Evolutionary conservation across 2,888 invertebrate genomes (phyloP).

Genomic region (Druceiella hillmani): DNA sequence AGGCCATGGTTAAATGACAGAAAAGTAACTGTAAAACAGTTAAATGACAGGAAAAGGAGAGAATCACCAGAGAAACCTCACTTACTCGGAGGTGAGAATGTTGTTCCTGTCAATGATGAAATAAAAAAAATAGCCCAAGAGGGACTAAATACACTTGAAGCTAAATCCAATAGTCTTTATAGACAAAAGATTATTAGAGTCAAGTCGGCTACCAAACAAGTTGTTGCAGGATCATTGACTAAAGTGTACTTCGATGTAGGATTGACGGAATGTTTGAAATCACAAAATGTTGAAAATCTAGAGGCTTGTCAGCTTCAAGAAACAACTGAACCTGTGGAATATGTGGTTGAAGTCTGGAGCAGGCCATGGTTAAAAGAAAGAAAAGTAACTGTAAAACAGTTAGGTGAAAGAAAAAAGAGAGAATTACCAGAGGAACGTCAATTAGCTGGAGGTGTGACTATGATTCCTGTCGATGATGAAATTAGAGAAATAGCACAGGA

Average conservation of each 20-base stretch:
- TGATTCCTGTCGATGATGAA: conserved; percentile 19
- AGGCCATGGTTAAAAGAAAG: conserved; percentile 8
- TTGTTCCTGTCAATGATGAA: conserved; percentile 21
- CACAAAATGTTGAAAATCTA: conserved; percentile 22
- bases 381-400: too few species aligned
- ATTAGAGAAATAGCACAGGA: conserved; percentile 5
- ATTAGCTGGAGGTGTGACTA: conserved; percentile 18
- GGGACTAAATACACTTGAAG: conserved; percentile 26
- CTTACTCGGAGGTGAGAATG: conserved; percentile 5
- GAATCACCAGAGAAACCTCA: too few species aligned
- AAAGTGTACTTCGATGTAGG: conserved; percentile 37
- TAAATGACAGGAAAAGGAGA: too few species aligned
- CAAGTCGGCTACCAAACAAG: conserved; percentile 33
- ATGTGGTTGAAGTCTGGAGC: conserved; percentile 7
- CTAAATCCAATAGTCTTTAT: conserved; percentile 16
- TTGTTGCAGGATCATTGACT: conserved; percentile 41
- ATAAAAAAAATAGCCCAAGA: conserved; percentile 29
- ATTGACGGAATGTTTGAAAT: conserved; percentile 33
- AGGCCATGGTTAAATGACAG: conserved; percentile 52
- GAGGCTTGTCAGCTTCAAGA: conserved; percentile 26
- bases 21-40: conserved; percentile 32
- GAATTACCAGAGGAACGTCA: conserved; percentile 13
- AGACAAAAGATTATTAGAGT: conserved; percentile 29
- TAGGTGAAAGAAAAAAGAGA: too few species aligned
- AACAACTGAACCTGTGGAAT: too few species aligned